Conservation (phyloP, 2,888 invertebrate genomes). For the Scaptomyza cyrtandrae region DNA sequence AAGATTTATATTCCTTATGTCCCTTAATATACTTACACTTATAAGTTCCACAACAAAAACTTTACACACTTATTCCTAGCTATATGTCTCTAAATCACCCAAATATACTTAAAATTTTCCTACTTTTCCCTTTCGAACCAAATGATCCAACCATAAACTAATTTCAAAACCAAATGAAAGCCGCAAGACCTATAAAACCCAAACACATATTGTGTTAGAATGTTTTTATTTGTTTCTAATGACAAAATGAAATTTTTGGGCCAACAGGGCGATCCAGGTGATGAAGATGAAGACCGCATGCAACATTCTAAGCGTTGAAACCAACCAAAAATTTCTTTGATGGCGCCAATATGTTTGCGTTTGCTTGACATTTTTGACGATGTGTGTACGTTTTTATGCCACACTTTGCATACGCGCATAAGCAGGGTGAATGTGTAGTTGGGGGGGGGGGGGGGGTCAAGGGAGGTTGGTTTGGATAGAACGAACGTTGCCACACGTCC, state of each 20-base stretch:
- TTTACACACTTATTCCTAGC: neutral
- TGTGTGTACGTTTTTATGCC: conserved; percentile 74
- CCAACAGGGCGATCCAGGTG: conserved; percentile 17
- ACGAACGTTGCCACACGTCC: conserved; percentile 74
- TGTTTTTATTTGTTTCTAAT: conserved; percentile 73
- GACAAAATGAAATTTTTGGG: conserved; percentile 66
- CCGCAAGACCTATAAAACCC: conserved; percentile 1
- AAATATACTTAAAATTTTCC: neutral
- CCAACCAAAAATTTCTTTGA: conserved; percentile 65
- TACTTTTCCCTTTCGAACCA: neutral
- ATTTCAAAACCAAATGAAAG: conserved; percentile 22
- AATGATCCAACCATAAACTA: conserved; percentile 8
- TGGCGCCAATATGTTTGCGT: conserved; percentile 32
- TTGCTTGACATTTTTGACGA: conserved; percentile 67
- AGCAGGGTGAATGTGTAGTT: conserved; percentile 1
- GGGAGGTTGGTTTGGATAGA: conserved; percentile 33
- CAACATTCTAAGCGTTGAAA: conserved; percentile 70
- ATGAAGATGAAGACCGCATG: conserved; percentile 27
- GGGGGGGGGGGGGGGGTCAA: neutral
- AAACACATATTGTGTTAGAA: conserved; percentile 4
- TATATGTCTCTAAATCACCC: neutral
- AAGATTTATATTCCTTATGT: too few relatives aligned
- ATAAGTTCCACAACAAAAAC: too few relatives aligned
- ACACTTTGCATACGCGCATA: conserved; percentile 76
- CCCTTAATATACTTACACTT: too few relatives aligned